These are phyloP conservation scores for Acrocephalus arundinaceus DNA, from an alignment of 2,113 vertebrate genomes.

Conservation along the genomic window DNA sequence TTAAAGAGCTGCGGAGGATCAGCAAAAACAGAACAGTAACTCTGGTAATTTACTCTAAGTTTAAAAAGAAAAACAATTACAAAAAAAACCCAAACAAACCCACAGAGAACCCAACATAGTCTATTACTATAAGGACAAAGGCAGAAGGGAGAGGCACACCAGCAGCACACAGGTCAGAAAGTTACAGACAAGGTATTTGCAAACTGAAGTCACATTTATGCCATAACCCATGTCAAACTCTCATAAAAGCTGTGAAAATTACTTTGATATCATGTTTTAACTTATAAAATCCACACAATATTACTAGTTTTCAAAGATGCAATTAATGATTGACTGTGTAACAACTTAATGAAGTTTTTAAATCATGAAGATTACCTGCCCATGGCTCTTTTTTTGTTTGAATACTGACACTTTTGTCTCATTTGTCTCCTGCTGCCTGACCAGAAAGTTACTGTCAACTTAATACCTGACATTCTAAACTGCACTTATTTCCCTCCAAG, in stretches of 20 bases:
- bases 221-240: not conserved
- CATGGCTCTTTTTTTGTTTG: not conserved
- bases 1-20: conserved; percentile 61
- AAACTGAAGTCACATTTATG: conserved; percentile 19
- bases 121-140: conserved; percentile 61
- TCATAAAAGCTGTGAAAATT: not conserved
- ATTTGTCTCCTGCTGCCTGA: not conserved
- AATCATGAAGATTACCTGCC: not conserved
- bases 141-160: conserved; percentile 52
- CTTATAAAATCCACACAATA: not conserved
- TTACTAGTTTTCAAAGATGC: not conserved
- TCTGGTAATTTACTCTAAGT: conserved; percentile 31
- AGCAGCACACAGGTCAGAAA: conserved; percentile 62
- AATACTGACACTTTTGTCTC: not conserved
- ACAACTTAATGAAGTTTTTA: not conserved
- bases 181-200: conserved; percentile 64
- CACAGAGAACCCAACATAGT: conserved; percentile 44
- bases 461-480: not conserved
- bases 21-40: conserved; percentile 42
- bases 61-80: not conserved
- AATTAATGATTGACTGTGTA: not conserved
- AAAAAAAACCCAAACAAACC: not conserved
- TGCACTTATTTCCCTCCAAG: not conserved
- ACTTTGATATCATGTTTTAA: not conserved
- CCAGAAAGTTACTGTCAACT: not conserved